Evolutionary conservation across 2,888 invertebrate species (phyloP), one percentile per base, ranked within the genome.

Genomic region (Eudasyphora cyanicolor): DNA sequence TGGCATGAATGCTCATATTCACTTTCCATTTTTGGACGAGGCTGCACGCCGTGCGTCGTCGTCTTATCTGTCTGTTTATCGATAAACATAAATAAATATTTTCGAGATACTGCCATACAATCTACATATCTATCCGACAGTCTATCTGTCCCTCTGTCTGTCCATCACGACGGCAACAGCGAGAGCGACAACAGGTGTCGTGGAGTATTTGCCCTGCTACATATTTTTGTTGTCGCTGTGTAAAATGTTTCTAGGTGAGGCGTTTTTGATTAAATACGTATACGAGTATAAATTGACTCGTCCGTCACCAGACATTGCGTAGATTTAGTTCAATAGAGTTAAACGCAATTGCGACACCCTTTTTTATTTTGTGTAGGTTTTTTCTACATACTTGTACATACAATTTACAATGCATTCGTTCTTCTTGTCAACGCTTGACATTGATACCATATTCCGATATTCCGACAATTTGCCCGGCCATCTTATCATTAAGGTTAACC

Each of bases 11-110:
- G 24, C 2, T 51, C 21, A 64, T 14, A n/a, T 32, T 17, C 62
- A 17, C 6, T 62, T 62, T 62, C 17, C 0, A 10, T 64, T 5
- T 35, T n/a, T n/a, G 4, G 14, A 19, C 29, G 29, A 29, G 12
- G 29, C 21, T 67, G 42, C 42, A n/a, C n/a, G n/a, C n/a, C n/a
- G n/a, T n/a, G n/a, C n/a, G n/a, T n/a, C n/a, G 67, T 24, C 21
- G 24, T 69, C 45, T 69, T 82, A 79, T 82, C 82, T 79, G 35
- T 6, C 24, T 71, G 75, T 76, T 84, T 84, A 78, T 76, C 60
- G 75, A 75, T 80, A 80, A 77, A 83, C 76, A 77, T 77, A 78
- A 64, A 74, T 74, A 57, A 60, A 60, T 60, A 60, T n/a, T 14
- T 54, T n/a, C 10, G 27, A 57, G 27, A 27, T 57, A 57, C 27